Evolutionary conservation across 1,140 invertebrate genomes (phyloP), one percentile per base, ranked within the genome.

Genomic region (Psilanteris sp.): DNA sequence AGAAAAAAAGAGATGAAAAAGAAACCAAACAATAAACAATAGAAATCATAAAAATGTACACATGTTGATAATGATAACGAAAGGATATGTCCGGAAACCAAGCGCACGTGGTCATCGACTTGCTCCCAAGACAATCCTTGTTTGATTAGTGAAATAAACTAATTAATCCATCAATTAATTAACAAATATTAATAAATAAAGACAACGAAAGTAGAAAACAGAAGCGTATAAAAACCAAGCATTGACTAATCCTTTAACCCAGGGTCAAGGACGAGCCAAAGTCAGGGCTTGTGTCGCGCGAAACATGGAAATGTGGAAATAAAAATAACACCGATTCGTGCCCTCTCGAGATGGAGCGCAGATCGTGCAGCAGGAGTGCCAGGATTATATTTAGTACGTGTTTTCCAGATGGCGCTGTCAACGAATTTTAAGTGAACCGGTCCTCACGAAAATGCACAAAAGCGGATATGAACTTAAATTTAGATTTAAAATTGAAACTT

Each of bases 341-440:
- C 18, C 2, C 18, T 20, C 18, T 20, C 57, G 14, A 55, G 55
- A 50, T 81, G 77, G 78, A 81, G 71, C 79, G 81, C 81, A 80
- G 39, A 75, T 76, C 70, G 78, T 84, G 77, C 78, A 76, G 31
- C 13, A 62, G 77, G 67, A 79, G 73, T 81, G 75, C 50, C 76
- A 66, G 46, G 68, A 62, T n/a, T 57, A 14, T 37, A 79, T 72
- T 61, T 59, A 71, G 68, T 44, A 55, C 20, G 55, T 11, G 29
- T 7, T 32, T 46, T 32, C 29, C 3, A 37, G 34, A 37, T 37
- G 34, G 34, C 15, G 34, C 13, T 34, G 1, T 34, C n/a, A 11
- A n/a, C n/a, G n/a, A n/a, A n/a, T n/a, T n/a, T n/a, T n/a, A n/a
- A n/a, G n/a, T n/a, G n/a, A n/a, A n/a, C n/a, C n/a, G n/a, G n/a